Conservation (phyloP, 2,888 invertebrate species). For the Aquatica leii region DNA sequence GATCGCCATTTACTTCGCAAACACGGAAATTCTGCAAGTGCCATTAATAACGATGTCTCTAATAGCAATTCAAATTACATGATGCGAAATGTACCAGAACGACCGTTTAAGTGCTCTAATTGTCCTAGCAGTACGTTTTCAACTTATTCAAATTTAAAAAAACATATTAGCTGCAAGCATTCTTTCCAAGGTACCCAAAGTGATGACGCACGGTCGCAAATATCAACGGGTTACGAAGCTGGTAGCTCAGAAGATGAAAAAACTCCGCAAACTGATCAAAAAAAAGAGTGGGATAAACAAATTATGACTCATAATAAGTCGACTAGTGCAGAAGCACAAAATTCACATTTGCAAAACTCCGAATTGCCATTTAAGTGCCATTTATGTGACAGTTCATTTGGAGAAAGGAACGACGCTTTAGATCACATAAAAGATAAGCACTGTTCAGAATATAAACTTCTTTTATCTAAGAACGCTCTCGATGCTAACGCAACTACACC, state of each 20-base stretch:
- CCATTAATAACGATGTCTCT: conserved; percentile 51
- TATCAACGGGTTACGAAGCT: conserved; percentile 57
- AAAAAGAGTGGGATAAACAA: conserved; percentile 51
- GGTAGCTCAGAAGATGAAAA: conserved; percentile 60
- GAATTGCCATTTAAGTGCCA: conserved; percentile 91
- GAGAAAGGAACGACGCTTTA: conserved; percentile 79
- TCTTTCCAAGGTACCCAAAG: conserved; percentile 61
- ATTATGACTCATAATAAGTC: conserved; percentile 48
- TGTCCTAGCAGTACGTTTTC: conserved; percentile 87
- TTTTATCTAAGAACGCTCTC: conserved; percentile 84
- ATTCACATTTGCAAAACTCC: conserved; percentile 61
- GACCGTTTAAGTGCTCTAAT: conserved; percentile 80
- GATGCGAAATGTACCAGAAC: conserved; percentile 76
- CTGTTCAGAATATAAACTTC: conserved; percentile 77
- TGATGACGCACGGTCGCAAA: conserved; percentile 50
- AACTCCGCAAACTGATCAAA: conserved; percentile 55
- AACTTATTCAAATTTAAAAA: conserved; percentile 79
- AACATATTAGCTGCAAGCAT: conserved; percentile 79
- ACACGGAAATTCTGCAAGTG: conserved; percentile 70
- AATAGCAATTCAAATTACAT: conserved; percentile 57
- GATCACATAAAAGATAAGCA: conserved; percentile 83
- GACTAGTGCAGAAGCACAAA: conserved; percentile 44
- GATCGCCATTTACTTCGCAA: conserved; percentile 92
- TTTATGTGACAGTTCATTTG: conserved; percentile 87
- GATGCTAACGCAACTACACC: conserved; percentile 66